phyloP scores from a whole-genome alignment of 2,888 invertebrate species.

The Caenorhabditis wallacei region DNA sequence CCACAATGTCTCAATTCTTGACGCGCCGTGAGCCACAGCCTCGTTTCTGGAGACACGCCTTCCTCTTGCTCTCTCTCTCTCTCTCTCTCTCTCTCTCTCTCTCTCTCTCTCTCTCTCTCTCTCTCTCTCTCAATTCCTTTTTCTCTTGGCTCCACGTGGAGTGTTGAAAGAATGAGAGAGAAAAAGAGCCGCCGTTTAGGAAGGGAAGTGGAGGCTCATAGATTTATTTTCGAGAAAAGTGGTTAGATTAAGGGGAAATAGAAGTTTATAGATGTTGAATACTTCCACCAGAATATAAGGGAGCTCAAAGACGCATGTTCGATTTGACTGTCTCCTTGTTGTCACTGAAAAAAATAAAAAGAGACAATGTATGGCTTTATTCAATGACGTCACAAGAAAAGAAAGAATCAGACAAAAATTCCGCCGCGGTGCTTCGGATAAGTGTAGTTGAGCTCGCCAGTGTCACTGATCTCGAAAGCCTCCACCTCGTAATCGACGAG shows the following conservation, averaged over 20 bases:
- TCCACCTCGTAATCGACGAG: slow-evolving; percentile 61
- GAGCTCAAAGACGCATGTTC: too few species aligned
- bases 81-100: slow-evolving; percentile 6
- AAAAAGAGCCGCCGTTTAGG: too few species aligned
- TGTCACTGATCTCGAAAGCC: slow-evolving; percentile 58
- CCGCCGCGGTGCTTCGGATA: slow-evolving; percentile 49
- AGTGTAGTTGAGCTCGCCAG: slow-evolving; percentile 54
- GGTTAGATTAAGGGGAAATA: too few species aligned
- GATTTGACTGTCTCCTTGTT: too few species aligned
- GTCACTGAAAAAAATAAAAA: too few species aligned
- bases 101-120: slow-evolving; percentile 21
- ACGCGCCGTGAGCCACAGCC: not conserved
- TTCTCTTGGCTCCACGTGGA: too few species aligned
- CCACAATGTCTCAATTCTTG: slow-evolving; percentile 34
- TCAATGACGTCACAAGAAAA: not conserved
- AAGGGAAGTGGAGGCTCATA: too few species aligned
- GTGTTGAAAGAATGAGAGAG: too few species aligned
- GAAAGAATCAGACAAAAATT: slow-evolving; percentile 18
- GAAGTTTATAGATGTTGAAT: too few species aligned
- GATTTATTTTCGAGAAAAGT: too few species aligned
- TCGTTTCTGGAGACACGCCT: slow-evolving; percentile 20
- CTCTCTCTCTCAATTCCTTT: not conserved
- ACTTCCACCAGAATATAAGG: too few species aligned
- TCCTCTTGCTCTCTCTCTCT: slow-evolving; percentile 16
- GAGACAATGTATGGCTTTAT: slow-evolving; percentile 5